These are phyloP conservation scores for Elachura formosa DNA, from an alignment of 2,113 vertebrate genomes.

Conservation along the genomic window DNA sequence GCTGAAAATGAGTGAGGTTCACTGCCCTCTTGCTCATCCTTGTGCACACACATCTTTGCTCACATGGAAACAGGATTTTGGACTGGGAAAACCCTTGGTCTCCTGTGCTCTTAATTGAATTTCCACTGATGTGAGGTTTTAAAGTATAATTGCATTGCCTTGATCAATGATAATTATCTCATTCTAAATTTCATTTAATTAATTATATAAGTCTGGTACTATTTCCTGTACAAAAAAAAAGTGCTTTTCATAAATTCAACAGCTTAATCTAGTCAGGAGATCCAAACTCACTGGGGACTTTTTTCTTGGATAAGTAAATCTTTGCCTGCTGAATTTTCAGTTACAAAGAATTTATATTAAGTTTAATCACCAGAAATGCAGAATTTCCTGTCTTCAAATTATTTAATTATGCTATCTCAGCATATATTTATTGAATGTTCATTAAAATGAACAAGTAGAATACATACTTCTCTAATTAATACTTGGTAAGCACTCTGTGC, in stretches of 20 bases:
- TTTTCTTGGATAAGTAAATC: not conserved
- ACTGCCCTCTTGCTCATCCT: not conserved
- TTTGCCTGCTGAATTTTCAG: not conserved
- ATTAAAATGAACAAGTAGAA: not conserved
- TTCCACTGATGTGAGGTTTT: slow-evolving; percentile 8
- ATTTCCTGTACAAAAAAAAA: not conserved
- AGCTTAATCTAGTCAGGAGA: not conserved
- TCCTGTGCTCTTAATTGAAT: slow-evolving; percentile 27
- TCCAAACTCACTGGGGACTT: not conserved
- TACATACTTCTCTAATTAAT: not conserved
- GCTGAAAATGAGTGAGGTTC: not conserved
- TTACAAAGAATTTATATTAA: not conserved
- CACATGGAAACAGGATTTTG: not conserved
- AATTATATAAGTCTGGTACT: not conserved
- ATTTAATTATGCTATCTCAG: not conserved
- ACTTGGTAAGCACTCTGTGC: not conserved
- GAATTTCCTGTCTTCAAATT: not conserved
- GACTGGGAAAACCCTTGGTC: not conserved
- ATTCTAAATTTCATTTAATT: not conserved
- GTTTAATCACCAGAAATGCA: not conserved
- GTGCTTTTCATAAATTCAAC: not conserved
- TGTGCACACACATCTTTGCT: fast-evolving
- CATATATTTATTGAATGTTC: not conserved
- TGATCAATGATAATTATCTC: not conserved
- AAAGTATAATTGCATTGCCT: slow-evolving; percentile 15